A percentile compares a stretch with the other conserved stretches of the same genome.
Conservation (phyloP, 2,113 vertebrate species). For the Antechinus flavipes region DNA sequence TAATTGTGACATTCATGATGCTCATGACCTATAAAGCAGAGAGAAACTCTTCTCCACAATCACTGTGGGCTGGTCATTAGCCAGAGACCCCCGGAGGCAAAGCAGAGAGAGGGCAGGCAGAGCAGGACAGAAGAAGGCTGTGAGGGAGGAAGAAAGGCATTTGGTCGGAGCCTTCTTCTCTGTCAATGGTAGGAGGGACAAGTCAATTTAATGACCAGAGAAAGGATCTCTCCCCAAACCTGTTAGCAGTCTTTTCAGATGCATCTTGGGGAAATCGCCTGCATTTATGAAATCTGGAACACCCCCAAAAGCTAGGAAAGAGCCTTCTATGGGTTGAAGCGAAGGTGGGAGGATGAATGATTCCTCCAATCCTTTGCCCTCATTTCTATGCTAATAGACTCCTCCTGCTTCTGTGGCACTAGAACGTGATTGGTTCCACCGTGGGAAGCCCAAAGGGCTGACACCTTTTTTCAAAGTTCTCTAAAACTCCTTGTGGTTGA, state of each 20-base stretch:
- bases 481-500: background rate
- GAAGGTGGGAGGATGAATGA: background rate
- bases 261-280: background rate
- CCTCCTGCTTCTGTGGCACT: background rate
- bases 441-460: background rate
- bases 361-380: background rate
- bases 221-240: background rate
- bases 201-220: background rate
- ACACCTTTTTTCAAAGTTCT: background rate
- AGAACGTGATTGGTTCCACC: background rate
- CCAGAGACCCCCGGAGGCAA: background rate
- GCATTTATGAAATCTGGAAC: background rate
- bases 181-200: background rate
- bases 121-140: background rate
- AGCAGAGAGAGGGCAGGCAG: background rate
- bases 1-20: background rate
- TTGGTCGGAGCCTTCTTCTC: background rate
- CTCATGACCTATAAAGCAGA: background rate
- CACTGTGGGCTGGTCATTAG: background rate
- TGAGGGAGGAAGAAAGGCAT: background rate
- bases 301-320: background rate
- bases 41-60: background rate
- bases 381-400: background rate
- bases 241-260: background rate
- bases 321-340: background rate